These are phyloP conservation scores for Heliconius sara DNA, from an alignment of 2,888 invertebrate species.

Conservation along the genomic window DNA sequence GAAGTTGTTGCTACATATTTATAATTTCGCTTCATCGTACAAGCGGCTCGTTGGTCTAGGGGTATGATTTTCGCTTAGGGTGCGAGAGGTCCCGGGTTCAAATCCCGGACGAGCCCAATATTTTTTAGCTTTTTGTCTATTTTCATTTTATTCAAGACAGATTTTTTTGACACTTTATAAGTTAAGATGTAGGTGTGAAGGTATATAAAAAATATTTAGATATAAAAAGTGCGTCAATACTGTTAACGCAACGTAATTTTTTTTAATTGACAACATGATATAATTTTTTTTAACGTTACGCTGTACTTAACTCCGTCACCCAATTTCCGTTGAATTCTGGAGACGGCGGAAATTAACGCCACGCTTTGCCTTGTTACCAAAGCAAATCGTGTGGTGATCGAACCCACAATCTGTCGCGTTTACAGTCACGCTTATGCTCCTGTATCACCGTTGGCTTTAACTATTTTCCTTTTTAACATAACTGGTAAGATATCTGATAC, in stretches of 20 bases:
- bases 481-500: not conserved
- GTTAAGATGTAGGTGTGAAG: too few relatives aligned
- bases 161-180: not conserved
- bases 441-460: too few relatives aligned
- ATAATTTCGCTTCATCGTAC: not conserved
- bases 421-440: too few relatives aligned
- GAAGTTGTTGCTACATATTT: not conserved
- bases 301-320: too few relatives aligned
- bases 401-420: too few relatives aligned
- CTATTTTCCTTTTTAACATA: not conserved
- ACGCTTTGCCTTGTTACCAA: too few relatives aligned
- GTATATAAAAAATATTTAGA: not conserved
- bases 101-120: constrained; percentile 80
- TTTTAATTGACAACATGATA: not conserved
- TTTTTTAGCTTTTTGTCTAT: not conserved
- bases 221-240: not conserved
- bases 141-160: not conserved
- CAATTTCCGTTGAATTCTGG: too few relatives aligned
- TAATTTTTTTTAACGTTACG: not conserved
- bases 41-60: constrained; percentile 80
- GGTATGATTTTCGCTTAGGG: constrained; percentile 84
- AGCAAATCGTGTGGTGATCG: too few relatives aligned
- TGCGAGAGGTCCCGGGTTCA: constrained; percentile 84
- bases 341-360: too few relatives aligned
- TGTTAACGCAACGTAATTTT: not conserved